phyloP scores from a whole-genome alignment of 1,140 invertebrate species.

The Camponotus pennsylvanicus region DNA sequence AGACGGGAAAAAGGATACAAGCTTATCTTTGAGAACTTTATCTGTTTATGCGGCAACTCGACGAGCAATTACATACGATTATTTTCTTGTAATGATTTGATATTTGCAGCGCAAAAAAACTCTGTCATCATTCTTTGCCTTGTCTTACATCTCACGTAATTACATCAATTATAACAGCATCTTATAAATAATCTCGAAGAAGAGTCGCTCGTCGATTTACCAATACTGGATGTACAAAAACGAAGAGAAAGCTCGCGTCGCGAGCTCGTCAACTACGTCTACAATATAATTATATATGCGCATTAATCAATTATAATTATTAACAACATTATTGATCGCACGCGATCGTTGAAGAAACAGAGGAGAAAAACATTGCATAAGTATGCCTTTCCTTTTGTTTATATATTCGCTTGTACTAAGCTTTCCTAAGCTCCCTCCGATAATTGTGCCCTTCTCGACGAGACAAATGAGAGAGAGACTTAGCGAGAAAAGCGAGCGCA shows the following conservation, averaged over 20 bases:
- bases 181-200: constrained; percentile 15
- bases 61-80: constrained; percentile 27
- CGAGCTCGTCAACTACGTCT: constrained; percentile 50
- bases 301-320: constrained; percentile 64
- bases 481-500: constrained; percentile 69
- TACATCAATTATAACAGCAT: constrained; percentile 6
- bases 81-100: not conserved
- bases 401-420: constrained; percentile 39
- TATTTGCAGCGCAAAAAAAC: not conserved
- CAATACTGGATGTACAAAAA: constrained; percentile 69
- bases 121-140: not conserved
- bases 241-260: constrained; percentile 68
- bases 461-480: constrained; percentile 73
- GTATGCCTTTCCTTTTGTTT: not conserved
- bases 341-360: constrained; percentile 42
- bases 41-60: constrained; percentile 38
- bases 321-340: constrained; percentile 23
- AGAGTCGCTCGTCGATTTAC: constrained; percentile 46
- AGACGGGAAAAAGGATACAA: constrained; percentile 20
- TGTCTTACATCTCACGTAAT: not conserved
- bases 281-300: constrained; percentile 45
- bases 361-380: constrained; percentile 33
- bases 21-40: constrained; percentile 30
- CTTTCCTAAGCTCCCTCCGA: not conserved
- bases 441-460: constrained; percentile 64